Percentiles rank a stretch among this genome's conserved stretches.
phyloP scores from a whole-genome alignment of 1,140 invertebrate species.

The Calliphora vicina region DNA sequence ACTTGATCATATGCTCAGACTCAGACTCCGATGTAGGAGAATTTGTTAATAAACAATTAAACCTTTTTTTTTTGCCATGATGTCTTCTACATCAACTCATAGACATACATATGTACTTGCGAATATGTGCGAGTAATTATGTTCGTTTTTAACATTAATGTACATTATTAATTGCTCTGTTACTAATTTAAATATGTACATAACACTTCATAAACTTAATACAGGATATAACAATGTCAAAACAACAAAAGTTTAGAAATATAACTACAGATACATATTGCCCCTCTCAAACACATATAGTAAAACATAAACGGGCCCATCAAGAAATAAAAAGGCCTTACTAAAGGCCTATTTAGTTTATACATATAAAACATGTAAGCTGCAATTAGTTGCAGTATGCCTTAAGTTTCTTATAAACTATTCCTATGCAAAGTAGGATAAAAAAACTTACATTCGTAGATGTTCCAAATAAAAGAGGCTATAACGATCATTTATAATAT shows the following conservation, averaged over 20 bases:
- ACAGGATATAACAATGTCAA: conserved; percentile 2
- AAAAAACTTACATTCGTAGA: too few relatives aligned
- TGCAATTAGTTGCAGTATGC: too few relatives aligned
- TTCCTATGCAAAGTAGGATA: too few relatives aligned
- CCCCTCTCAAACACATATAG: too few relatives aligned
- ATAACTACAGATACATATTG: too few relatives aligned
- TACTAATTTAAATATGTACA: conserved; percentile 11
- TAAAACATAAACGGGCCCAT: background rate
- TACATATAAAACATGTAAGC: background rate
- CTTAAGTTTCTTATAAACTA: too few relatives aligned
- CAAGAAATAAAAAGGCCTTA: background rate
- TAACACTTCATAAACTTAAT: conserved; percentile 10
- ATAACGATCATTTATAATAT: too few relatives aligned
- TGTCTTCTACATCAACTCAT: background rate
- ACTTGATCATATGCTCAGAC: too few relatives aligned
- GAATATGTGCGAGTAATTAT: background rate
- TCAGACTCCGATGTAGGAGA: too few relatives aligned
- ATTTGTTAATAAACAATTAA: too few relatives aligned
- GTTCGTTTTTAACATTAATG: background rate
- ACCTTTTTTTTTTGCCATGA: too few relatives aligned
- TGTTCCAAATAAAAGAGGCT: too few relatives aligned
- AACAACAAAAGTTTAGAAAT: background rate
- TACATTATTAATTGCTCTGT: background rate
- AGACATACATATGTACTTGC: background rate
- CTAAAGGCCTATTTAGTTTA: background rate